Evolutionary conservation across 2,113 vertebrate genomes (phyloP), one percentile per base, ranked within the genome.

Genomic region (Ptilonorhynchus violaceus): DNA sequence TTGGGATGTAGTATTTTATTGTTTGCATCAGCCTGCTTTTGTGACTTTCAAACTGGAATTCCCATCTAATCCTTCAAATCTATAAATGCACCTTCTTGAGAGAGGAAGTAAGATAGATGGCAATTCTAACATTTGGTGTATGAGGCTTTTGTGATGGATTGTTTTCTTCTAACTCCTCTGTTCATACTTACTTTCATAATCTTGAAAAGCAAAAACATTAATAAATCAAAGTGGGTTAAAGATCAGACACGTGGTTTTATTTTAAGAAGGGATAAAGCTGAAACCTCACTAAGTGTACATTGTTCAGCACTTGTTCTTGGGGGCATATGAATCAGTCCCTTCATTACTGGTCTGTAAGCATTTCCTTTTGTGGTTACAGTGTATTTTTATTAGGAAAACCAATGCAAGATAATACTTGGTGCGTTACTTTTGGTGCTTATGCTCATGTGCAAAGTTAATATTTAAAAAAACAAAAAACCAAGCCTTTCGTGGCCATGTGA

Each of bases 241-340:
- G 92, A 96, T 86, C 78, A 74, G 49, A 53, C 96, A 93, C 18
- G 9, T 92, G 92, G 88, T 82, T 92, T 94, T 96, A 60, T 85
- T 96, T 97, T 97, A 97, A 33, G 84, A 95, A 50, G 68, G 90
- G 92, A 79, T 95, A 93, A 97, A 90, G 42, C 93, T 87, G 89
- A 59, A 94, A 74, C 74, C 44, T 93, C 84, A 84, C 87, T 91
- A 87, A 82, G 59, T 77, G 58, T 62, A 37, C 87, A 60, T 92
- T 96, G 93, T 95, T 95, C 50, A 66, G 60, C 83, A 63, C 67
- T 97, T 93, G 80, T 89, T 97, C 79, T 96, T 85, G 85, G 66
- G 95, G 79, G 83, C 77, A 12, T 69, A 78, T 96, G 95, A 96
- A 95, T 95, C 59, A 83, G 70, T 62, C 76, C 76, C 91, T 95